Evolutionary conservation across 2,888 invertebrate species (phyloP), one percentile per base, ranked within the genome.

Genomic region (Andrena marginata): DNA sequence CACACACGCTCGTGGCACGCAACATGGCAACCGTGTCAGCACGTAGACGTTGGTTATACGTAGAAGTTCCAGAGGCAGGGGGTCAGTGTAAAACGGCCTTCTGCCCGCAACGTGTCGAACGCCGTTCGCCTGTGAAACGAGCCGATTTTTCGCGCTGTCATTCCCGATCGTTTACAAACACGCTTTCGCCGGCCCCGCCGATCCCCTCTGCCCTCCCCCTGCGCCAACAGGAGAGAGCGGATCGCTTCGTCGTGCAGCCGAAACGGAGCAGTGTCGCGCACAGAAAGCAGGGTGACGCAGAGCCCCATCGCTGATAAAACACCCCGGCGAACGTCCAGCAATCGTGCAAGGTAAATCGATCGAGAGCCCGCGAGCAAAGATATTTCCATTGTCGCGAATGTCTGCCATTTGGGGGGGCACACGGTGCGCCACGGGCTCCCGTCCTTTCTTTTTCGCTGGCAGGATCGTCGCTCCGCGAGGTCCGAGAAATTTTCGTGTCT

Each of bases 11-110:
- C 49, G 29, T 16, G 51, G 65, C 82, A 84, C 78, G 86, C 86
- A 83, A 87, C 80, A 81, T 85, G 82, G 86, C 80, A 84, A 86
- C 80, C 71, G 74, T 74, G 82, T 82, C 83, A 87, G 80, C 79
- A 80, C 80, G 87, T 80, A 82, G 84, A 84, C 84, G 88, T 70
- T 79, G 80, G 73, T 70, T 89, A 89, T 89, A 89, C 85, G 89
- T 87, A 91, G 90, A 89, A 91, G 88, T 89, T 91, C 91, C 90
- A 89, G 89, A 84, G 85, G 89, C 89, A 89, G 90, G 90, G 90
- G 89, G 90, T 90, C 93, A 93, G 93, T 93, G 90, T 91, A 92
- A 93, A 92, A 90, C 92, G 91, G 92, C 92, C 92, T 92, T 93
- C 90, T 93, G 92, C 81, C 90, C 86, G 91, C 82, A 82, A 80